Evolutionary conservation across 2,888 invertebrate species (phyloP).

Genomic region (Lucinisca nassula): DNA sequence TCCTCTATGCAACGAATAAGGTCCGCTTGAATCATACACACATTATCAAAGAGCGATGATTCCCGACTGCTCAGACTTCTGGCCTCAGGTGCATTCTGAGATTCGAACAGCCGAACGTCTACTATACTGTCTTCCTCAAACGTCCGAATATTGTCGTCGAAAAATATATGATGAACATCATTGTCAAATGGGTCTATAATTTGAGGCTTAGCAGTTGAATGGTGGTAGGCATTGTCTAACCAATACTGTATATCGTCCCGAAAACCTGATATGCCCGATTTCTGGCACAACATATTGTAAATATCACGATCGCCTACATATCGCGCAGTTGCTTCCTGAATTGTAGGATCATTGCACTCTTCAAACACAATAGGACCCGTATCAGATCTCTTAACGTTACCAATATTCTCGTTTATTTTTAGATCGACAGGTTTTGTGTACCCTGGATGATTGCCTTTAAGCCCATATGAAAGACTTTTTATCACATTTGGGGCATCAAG

Average conservation of each 20-base stretch:
- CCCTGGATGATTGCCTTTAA: constrained; percentile 84
- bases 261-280: constrained; percentile 83
- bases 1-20: constrained; percentile 84
- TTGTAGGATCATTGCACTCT: constrained; percentile 29
- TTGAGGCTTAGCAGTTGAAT: constrained; percentile 84
- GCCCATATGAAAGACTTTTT: constrained; percentile 76
- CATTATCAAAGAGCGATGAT: constrained; percentile 81
- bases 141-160: constrained; percentile 87
- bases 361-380: constrained; percentile 69
- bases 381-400: constrained; percentile 75
- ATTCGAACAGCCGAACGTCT: constrained; percentile 83
- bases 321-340: constrained; percentile 32
- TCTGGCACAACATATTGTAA: constrained; percentile 80
- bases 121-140: constrained; percentile 87
- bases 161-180: constrained; percentile 86
- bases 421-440: constrained; percentile 77
- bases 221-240: constrained; percentile 84
- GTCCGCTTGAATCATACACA: constrained; percentile 86
- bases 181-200: constrained; percentile 84
- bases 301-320: constrained; percentile 78
- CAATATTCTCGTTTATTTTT: constrained; percentile 75
- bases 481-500: constrained; percentile 85
- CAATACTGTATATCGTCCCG: constrained; percentile 86
- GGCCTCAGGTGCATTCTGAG: constrained; percentile 66
- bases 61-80: constrained; percentile 79